Base-by-base conservation (phyloP, 1,140 invertebrate genomes). In the Drosophila busckii region DNA sequence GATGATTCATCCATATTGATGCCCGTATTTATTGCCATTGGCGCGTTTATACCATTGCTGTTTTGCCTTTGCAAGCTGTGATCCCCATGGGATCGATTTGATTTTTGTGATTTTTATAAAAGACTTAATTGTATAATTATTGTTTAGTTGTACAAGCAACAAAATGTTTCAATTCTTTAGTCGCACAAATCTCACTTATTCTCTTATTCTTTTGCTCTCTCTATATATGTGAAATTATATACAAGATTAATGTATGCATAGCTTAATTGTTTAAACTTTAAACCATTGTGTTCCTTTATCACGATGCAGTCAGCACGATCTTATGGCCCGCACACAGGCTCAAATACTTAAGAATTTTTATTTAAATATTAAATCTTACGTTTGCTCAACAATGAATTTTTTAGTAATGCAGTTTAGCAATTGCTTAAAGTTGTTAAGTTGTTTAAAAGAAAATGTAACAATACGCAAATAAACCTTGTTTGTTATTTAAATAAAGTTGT, bases 41-140 rank as follows among this genome's bases (percentile, higher is more conserved):
- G 95, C 44, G 95, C 96, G 52, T 98, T 98, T 85, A 94, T 98
- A 85, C 97, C 97, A 28, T 88, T 98, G 61, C 89, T 98, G 22
- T 97, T 98, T 89, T 98, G 96, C 89, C 89, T 98, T 52, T 98
- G 97, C 89, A 97, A 96, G 91, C 92, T 98, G 87, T 98, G 92
- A 80, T 82, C 64, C 59, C 40, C 64, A 59, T 50, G 46, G 52
- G 49, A 62, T 56, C 52, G 26, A 70, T 76, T 45, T 58, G 42
- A 58, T 82, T 76, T 75, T 69, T 76, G 70, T 76, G 70, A 76
- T 76, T 82, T 66, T 60, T 68, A 76, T 70, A 67, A 83, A 82
- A 82, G 76, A 78, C 71, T 76, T 76, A 73, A 76, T 76, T 80
- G 49, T 78, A 68, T 80, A 80, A 59, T 78, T 80, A 80, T 73